Base-by-base conservation (phyloP, 37 sponge, comb jelly and placozoan species). In the Eunapius fragilis region DNA sequence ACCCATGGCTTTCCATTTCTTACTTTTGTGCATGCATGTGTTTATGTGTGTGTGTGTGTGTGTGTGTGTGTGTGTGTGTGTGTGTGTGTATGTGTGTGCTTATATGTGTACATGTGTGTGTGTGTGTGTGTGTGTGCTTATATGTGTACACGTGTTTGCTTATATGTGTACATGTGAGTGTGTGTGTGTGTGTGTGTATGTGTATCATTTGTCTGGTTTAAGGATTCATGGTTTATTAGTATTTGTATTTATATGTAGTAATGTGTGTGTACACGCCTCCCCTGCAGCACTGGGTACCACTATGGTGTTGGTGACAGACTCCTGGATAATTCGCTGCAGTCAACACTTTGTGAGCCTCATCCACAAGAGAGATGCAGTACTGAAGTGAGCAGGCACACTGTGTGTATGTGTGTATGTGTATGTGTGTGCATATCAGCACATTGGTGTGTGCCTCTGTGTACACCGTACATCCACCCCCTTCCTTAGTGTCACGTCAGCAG, bases 261-360 rank as follows among this genome's bases (percentile, higher is more conserved):
- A 0, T 19, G 14, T 58, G 58, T 17, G 14, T 58, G 41, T 6
- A 41, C 41, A 41, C 6, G 58, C 47, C 47, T 58, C 14, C 58
- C 24, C 23, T 49, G 9, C 79, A 88, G 88, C 31, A 17, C 69
- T 89, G 11, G 93, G 91, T 0, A 76, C 88, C 45, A 86, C 50
- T n/a, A 85, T 68, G n/a, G 75, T 96, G 25, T 72, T 93, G 24
- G 93, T 97, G 31, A 97, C 98, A 19, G 96, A 95, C 82, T 89
- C 93, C 0, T 97, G 98, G 98, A 93, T 97, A 71, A 48, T 97
- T 0, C 75, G 85, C 32, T 76, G 83, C 37, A 81, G 87, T 35
- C 77, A 84, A 4, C 91, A 90, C 82, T 72, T 72, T 50, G 81
- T 94, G 14, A n/a, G 82, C 27, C 69, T 87, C 27, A 24, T 85